Evolutionary conservation across 2,113 vertebrate genomes (phyloP).

Genomic region (Sphyrna mokarran): DNA sequence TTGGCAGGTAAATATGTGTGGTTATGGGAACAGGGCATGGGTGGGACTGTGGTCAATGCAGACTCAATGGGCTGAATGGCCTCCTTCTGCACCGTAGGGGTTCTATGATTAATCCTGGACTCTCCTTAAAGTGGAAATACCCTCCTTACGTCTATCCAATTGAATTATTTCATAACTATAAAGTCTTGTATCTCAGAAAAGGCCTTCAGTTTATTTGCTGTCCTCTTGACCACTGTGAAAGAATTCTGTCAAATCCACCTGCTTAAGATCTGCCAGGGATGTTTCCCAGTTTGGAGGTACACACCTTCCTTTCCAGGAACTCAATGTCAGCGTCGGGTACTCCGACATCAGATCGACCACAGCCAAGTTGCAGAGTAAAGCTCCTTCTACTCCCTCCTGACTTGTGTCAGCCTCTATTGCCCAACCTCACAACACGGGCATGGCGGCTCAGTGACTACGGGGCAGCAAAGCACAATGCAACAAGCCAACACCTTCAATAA

Average conservation of each 20-base stretch:
- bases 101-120: not conserved
- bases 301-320: not conserved
- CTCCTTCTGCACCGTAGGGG: too few species aligned
- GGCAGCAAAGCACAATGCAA: not conserved
- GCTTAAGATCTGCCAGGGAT: not conserved
- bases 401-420: not conserved
- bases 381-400: not conserved
- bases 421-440: not conserved
- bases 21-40: too few species aligned
- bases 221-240: not conserved
- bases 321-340: not conserved
- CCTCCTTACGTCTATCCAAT: not conserved
- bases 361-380: not conserved
- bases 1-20: too few species aligned
- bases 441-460: not conserved
- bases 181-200: not conserved
- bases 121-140: not conserved
- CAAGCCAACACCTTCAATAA: not conserved
- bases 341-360: not conserved
- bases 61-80: too few species aligned
- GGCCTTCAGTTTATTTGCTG: not conserved
- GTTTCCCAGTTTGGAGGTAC: not conserved
- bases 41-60: too few species aligned
- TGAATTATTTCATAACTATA: not conserved
- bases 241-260: not conserved